These are phyloP conservation scores for Acanthopagrus latus DNA, from an alignment of 2,797 vertebrate species.

Conservation along the genomic window DNA sequence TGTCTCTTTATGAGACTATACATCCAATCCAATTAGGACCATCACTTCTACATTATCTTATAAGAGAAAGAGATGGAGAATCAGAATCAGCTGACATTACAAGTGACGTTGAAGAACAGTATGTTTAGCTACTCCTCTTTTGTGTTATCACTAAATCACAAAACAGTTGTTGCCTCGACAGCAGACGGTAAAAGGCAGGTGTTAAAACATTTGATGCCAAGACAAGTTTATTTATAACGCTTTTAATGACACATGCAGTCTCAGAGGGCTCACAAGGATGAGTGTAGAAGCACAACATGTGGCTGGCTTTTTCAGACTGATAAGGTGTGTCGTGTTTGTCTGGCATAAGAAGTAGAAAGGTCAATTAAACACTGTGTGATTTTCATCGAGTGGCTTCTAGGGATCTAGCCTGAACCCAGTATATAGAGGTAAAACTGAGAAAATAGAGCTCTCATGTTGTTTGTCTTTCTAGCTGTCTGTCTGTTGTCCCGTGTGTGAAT, in stretches of 20 bases:
- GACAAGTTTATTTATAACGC: slow-evolving; percentile 1
- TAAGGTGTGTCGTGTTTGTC: neutral
- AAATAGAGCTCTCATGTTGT: slow-evolving; percentile 14
- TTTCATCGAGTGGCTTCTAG: slow-evolving; percentile 20
- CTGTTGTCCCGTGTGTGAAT: slow-evolving; percentile 1
- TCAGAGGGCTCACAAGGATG: neutral
- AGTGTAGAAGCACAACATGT: neutral
- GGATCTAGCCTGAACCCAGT: neutral
- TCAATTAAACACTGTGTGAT: neutral
- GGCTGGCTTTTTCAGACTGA: neutral
- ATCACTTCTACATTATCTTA: neutral
- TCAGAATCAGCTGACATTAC: no score
- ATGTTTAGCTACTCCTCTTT: neutral
- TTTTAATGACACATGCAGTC: neutral
- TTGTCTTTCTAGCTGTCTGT: slow-evolving; percentile 33
- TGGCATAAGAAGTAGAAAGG: neutral
- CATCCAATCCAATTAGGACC: no score
- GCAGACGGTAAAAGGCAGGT: neutral
- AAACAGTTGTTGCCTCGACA: neutral
- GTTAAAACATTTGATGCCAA: neutral
- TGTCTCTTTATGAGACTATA: neutral
- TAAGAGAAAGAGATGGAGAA: neutral
- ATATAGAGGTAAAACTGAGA: neutral
- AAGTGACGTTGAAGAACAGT: neutral
- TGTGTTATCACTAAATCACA: slow-evolving; percentile 1